phyloP scores from a whole-genome alignment of 2,113 vertebrate species.

The Illadopsis cleaveri region DNA sequence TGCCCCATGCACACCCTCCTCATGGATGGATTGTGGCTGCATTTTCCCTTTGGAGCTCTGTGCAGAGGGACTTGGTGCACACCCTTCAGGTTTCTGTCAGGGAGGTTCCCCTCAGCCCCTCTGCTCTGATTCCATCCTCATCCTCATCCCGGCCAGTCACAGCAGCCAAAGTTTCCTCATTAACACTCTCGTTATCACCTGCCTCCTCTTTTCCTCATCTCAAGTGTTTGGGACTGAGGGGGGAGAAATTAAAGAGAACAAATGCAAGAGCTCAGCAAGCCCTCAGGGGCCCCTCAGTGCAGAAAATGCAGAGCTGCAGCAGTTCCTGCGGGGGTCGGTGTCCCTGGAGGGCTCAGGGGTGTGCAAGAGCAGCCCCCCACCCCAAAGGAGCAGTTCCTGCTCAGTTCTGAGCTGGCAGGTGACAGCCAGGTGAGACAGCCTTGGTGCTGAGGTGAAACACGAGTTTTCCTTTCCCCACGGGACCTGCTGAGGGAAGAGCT shows the following conservation, averaged over 20 bases:
- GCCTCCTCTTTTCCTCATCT: neutral
- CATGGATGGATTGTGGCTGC: rapidly evolving
- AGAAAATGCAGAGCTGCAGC: neutral
- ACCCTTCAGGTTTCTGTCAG: neutral
- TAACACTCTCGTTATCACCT: too few relatives aligned
- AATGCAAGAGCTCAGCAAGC: neutral
- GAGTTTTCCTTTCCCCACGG: neutral
- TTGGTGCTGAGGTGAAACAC: neutral
- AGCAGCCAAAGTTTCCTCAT: neutral
- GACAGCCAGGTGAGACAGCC: neutral
- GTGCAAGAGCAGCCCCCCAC: neutral
- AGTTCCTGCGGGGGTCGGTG: neutral
- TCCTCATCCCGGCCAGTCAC: too few relatives aligned
- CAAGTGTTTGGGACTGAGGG: neutral
- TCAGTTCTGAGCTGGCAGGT: neutral
- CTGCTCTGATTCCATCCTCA: neutral
- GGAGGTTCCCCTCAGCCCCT: neutral
- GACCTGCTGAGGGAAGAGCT: neutral
- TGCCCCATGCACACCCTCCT: rapidly evolving
- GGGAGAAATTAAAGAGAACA: neutral
- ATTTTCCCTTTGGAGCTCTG: neutral
- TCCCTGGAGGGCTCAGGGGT: neutral
- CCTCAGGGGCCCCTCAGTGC: neutral
- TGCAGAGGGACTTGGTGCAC: neutral
- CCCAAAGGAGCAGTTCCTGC: neutral